These are phyloP conservation scores for Corydoras maculifer DNA, from an alignment of 2,113 vertebrate species.

Conservation along the genomic window DNA sequence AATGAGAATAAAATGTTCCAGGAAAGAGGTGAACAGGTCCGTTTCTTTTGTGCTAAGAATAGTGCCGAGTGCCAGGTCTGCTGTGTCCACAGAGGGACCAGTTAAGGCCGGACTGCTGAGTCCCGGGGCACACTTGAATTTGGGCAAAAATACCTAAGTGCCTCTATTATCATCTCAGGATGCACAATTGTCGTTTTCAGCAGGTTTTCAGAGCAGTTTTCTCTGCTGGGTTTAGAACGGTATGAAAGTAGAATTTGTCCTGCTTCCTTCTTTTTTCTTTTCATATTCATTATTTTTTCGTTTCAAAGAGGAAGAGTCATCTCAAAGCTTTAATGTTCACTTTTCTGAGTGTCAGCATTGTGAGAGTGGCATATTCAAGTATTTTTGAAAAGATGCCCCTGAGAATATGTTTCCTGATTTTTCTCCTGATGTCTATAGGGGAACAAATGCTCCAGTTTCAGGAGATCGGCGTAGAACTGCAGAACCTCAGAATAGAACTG, in stretches of 20 bases:
- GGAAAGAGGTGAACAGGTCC: neutral
- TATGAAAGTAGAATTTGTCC: neutral
- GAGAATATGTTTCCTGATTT: neutral
- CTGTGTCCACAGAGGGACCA: constrained; percentile 6
- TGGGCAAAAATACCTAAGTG: neutral
- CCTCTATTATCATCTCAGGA: neutral
- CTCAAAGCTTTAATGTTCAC: neutral
- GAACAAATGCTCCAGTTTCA: neutral
- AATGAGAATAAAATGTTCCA: neutral
- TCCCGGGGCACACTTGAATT: neutral
- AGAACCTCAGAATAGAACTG: neutral
- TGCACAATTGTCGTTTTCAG: neutral
- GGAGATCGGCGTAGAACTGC: neutral
- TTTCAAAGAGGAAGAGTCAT: neutral
- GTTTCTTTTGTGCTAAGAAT: constrained; percentile 34
- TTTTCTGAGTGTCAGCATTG: neutral
- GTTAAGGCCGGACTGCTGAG: constrained; percentile 14
- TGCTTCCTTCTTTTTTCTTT: neutral
- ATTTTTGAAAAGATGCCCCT: neutral
- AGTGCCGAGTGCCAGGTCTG: neutral
- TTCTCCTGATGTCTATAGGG: neutral
- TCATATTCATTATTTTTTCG: neutral
- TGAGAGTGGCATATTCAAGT: neutral
- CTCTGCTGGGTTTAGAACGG: too few species aligned
- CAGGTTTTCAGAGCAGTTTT: too few species aligned